Evolutionary conservation across 2,113 vertebrate genomes (phyloP), one percentile per base, ranked within the genome.

Genomic region (Phaethon lepturus): DNA sequence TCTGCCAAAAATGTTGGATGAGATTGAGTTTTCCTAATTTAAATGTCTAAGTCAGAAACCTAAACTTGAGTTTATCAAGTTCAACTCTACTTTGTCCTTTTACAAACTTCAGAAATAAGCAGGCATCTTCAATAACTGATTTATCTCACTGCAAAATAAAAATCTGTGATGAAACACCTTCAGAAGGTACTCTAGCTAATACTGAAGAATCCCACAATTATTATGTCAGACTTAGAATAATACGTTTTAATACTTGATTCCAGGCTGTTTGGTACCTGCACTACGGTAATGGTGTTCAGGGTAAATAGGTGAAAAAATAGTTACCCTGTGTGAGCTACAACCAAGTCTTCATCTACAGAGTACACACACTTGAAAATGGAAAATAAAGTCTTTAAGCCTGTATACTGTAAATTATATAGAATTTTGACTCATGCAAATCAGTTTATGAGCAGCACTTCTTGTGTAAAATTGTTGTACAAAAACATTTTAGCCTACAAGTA

Each of bases 381-480:
- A 81, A 75, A 58, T 7, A 38, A 66, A 53, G 3, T 22, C 17
- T 68, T 76, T 63, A 53, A 79, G 55, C 4, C 3, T 0, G 0
- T 53, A 20, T 68, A n/a, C 15, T 63, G 5, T 68, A 26, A 45
- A 59, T 47, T 42, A 9, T 22, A 45, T 42, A 55, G 9, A 7
- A 71, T 79, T 55, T 87, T 73, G 25, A 56, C 19, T 66, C 49
- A 19, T 2, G 14, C 4, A 73, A 31, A 14, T 20, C 1, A 2
- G 6, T 40, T 87, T 67, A 18, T 29, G 69, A 90, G 4, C 3
- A 66, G 2, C 4, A 49, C 1, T 14, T 66, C 33, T 45, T 47
- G 2, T 56, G 50, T n/a, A 56, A 93, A 84, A 64, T 11, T 45
- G 24, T 44, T 62, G 1, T 40, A 26, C 4, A 50, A 74, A 77